Evolutionary conservation across 2,113 vertebrate species (phyloP).

Genomic region (Eubucco bourcierii): DNA sequence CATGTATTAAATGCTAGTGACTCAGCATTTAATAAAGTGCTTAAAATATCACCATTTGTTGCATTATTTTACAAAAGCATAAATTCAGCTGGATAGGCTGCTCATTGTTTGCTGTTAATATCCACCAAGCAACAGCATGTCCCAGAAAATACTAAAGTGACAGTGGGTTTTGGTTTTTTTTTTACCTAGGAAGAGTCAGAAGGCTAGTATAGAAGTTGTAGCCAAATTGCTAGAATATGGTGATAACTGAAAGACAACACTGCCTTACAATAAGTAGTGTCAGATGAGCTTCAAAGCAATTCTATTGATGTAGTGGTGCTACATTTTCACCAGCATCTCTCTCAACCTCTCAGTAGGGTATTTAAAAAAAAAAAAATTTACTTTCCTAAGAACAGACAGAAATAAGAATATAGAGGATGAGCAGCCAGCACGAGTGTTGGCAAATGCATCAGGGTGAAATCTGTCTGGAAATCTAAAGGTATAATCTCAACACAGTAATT

Average conservation of each 20-base stretch:
- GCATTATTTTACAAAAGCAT: not conserved
- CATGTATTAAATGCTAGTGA: not conserved
- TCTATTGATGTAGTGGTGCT: not conserved
- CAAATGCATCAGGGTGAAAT: not conserved
- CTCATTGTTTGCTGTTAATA: not conserved
- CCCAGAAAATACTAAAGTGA: not conserved
- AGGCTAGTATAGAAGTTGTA: not conserved
- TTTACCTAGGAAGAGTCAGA: not conserved
- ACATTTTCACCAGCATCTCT: not conserved
- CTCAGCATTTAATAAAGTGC: not conserved
- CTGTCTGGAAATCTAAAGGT: conserved; percentile 1
- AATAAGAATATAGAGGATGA: not conserved
- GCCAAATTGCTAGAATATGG: not conserved
- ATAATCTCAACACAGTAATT: not conserved
- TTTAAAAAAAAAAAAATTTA: not conserved
- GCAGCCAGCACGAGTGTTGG: not conserved
- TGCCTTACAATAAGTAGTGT: not conserved
- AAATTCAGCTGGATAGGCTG: not conserved
- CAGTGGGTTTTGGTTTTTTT: not conserved
- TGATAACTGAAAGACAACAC: not conserved
- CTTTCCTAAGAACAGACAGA: not conserved
- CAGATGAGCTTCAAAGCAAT: not conserved
- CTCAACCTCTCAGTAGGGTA: not conserved
- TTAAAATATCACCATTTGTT: not conserved
- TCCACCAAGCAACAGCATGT: not conserved